Conservation (phyloP, 2,797 vertebrate species). For the Oophaga sylvatica region DNA sequence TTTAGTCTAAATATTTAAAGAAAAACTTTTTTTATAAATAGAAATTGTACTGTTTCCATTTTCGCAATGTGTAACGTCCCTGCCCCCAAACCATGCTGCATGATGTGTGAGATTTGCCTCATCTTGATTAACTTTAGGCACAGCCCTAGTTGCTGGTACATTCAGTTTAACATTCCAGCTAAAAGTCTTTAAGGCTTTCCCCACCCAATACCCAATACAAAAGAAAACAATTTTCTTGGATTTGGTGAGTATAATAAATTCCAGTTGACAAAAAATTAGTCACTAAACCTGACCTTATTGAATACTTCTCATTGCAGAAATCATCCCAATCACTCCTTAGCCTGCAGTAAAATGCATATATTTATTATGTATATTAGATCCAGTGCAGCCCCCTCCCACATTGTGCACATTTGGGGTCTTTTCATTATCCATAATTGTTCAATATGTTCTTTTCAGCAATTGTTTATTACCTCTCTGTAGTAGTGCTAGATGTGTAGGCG, state of each 20-base stretch:
- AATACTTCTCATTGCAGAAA: no score
- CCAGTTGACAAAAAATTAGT: background rate
- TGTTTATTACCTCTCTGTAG: no score
- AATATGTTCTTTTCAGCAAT: no score
- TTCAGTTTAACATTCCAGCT: background rate
- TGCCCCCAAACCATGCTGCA: background rate
- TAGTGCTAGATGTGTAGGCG: no score
- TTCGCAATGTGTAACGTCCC: background rate
- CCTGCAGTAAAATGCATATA: no score
- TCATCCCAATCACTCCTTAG: no score
- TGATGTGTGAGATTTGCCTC: background rate
- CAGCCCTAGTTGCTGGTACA: background rate
- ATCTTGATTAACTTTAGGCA: background rate
- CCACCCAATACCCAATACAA: conserved; percentile 1
- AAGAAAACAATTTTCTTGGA: background rate
- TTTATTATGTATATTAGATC: no score
- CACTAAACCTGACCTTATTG: background rate
- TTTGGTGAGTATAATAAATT: background rate
- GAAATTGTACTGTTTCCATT: background rate
- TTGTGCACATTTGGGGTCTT: no score
- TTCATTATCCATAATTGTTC: no score
- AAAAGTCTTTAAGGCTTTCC: background rate
- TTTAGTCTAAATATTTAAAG: no score
- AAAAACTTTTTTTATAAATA: background rate
- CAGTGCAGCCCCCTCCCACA: no score